These are phyloP conservation scores for Byasa hedistus DNA, from an alignment of 2,888 invertebrate genomes.

Conservation along the genomic window DNA sequence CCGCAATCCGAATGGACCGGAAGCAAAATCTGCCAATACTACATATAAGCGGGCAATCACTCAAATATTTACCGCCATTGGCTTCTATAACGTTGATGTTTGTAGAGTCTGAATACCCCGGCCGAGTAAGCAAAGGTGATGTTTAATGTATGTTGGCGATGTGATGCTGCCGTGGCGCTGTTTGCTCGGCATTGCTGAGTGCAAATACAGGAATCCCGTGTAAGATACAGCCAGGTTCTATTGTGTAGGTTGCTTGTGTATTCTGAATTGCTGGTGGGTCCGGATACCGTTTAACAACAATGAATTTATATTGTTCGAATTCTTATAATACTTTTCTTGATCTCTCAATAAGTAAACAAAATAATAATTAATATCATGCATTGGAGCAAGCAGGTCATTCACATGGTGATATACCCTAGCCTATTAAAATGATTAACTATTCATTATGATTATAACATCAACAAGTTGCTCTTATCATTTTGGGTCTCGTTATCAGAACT, in stretches of 20 bases:
- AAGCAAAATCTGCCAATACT: slow-evolving; percentile 12
- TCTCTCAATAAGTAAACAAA: no score
- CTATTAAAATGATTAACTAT: no score
- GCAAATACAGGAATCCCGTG: slow-evolving; percentile 35
- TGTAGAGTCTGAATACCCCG: slow-evolving; percentile 40
- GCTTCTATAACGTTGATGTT: slow-evolving; percentile 48
- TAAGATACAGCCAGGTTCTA: slow-evolving; percentile 8
- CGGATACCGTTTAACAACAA: no score
- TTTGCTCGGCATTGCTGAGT: slow-evolving; percentile 38
- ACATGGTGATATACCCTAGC: no score
- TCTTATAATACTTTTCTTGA: no score
- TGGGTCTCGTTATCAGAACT: no score
- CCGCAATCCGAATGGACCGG: slow-evolving; percentile 9
- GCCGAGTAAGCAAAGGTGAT: slow-evolving; percentile 49
- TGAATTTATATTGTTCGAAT: no score
- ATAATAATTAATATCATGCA: no score
- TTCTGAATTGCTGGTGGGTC: background rate
- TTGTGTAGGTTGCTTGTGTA: background rate
- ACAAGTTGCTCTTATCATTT: no score
- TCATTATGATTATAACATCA: no score
- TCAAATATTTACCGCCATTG: slow-evolving; percentile 58
- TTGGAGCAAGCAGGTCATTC: no score
- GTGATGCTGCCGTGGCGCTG: slow-evolving; percentile 34
- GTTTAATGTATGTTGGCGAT: slow-evolving; percentile 43
- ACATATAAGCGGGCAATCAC: slow-evolving; percentile 49